A percentile compares a stretch with the other conserved stretches of the same genome.
phyloP scores from a whole-genome alignment of 1,140 invertebrate genomes.

The Drosophila tani region DNA sequence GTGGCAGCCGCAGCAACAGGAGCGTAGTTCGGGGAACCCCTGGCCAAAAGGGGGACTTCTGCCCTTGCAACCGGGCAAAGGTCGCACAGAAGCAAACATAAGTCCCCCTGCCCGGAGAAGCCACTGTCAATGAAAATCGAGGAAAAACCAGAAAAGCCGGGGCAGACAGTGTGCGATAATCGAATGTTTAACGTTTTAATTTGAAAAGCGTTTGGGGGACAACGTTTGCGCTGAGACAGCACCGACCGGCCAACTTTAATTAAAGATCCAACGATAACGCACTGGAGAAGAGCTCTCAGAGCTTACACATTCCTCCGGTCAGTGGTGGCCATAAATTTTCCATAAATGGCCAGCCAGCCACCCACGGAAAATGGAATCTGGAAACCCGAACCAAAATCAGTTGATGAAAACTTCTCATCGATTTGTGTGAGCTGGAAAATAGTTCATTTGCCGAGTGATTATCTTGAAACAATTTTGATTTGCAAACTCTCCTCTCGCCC shows the following conservation, averaged over 20 bases:
- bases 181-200: constrained; percentile 81
- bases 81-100: not conserved
- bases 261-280: constrained; percentile 70
- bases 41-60: not conserved
- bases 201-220: constrained; percentile 52
- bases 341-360: constrained; percentile 39
- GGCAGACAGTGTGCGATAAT: constrained; percentile 66
- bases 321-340: constrained; percentile 61
- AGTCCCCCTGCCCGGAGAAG: not conserved
- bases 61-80: constrained; percentile 5
- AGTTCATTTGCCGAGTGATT: constrained; percentile 28
- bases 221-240: constrained; percentile 4
- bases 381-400: constrained; percentile 25
- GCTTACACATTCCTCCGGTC: constrained; percentile 8
- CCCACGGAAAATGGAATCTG: not conserved
- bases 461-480: constrained; percentile 19
- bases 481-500: not conserved
- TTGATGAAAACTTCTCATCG: constrained; percentile 29
- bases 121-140: constrained; percentile 25
- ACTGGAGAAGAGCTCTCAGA: constrained; percentile 9
- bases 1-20: constrained; percentile 1
- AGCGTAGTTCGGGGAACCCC: constrained; percentile 10
- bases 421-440: constrained; percentile 19
- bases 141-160: not conserved
- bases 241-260: constrained; percentile 63